Conservation (phyloP, 2,888 invertebrate genomes). For the Acanthoscelides obtectus region DNA sequence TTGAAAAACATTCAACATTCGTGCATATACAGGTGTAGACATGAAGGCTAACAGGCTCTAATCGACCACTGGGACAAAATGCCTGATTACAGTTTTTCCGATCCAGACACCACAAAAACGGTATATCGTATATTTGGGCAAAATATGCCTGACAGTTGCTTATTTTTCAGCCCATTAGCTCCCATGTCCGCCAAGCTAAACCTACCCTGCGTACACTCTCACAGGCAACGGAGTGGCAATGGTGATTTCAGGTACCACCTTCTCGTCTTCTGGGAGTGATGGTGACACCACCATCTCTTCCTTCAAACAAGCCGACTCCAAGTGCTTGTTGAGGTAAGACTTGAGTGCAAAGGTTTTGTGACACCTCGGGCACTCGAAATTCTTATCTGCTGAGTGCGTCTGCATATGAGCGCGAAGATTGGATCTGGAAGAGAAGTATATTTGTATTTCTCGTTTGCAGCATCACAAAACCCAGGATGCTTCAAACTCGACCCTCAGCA, state of each 20-base stretch:
- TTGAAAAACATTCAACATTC: neutral
- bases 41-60: neutral
- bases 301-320: constrained; percentile 83
- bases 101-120: too few species aligned
- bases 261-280: constrained; percentile 26
- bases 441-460: too few species aligned
- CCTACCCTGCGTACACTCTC: constrained; percentile 35
- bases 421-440: constrained; percentile 44
- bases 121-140: too few species aligned
- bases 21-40: neutral
- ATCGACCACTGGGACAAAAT: too few species aligned
- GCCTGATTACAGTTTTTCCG: too few species aligned
- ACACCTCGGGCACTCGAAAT: constrained; percentile 82
- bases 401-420: constrained; percentile 93
- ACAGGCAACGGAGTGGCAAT: constrained; percentile 29
- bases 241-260: constrained; percentile 20
- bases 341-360: constrained; percentile 90
- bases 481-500: too few species aligned
- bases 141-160: too few species aligned
- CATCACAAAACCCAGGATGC: too few species aligned
- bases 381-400: constrained; percentile 87
- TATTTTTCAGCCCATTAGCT: neutral
- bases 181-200: neutral
- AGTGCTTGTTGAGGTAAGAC: constrained; percentile 91
- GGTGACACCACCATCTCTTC: constrained; percentile 46